Evolutionary conservation across 2,797 vertebrate species (phyloP).

Genomic region (Rhynchotus rufescens): DNA sequence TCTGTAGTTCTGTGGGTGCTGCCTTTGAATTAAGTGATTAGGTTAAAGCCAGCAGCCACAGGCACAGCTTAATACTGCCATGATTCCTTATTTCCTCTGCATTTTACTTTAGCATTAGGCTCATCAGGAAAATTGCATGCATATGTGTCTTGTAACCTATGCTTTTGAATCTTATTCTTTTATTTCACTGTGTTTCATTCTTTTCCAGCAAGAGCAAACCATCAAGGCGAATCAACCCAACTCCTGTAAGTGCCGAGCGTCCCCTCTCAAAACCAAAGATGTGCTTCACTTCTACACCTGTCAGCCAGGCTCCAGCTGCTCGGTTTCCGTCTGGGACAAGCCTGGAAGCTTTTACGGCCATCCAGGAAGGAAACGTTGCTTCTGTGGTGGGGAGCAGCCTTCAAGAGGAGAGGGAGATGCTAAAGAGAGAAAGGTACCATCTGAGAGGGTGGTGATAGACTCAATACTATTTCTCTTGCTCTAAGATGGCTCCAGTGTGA

Average conservation of each 20-base stretch:
- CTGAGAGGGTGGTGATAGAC: not conserved
- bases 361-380: conserved; percentile 56
- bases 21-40: not conserved
- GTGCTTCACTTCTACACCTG: conserved; percentile 95
- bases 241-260: conserved; percentile 92
- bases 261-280: conserved; percentile 93
- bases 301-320: conserved; percentile 81
- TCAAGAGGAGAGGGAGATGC: conserved; percentile 94
- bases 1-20: fast-evolving
- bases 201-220: conserved; percentile 88
- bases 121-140: not conserved
- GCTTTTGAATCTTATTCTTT: not conserved
- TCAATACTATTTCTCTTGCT: not conserved
- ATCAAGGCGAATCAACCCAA: conserved; percentile 96
- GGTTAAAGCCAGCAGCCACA: not conserved
- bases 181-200: not conserved
- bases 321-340: conserved; percentile 60
- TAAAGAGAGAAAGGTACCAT: conserved; percentile 91
- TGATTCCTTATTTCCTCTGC: not conserved
- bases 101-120: not conserved
- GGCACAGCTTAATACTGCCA: not conserved
- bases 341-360: conserved; percentile 67
- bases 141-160: not conserved
- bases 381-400: conserved; percentile 82
- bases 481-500: not conserved